Conservation (phyloP, 2,888 invertebrate genomes). For the Apodemia hepburni region DNA sequence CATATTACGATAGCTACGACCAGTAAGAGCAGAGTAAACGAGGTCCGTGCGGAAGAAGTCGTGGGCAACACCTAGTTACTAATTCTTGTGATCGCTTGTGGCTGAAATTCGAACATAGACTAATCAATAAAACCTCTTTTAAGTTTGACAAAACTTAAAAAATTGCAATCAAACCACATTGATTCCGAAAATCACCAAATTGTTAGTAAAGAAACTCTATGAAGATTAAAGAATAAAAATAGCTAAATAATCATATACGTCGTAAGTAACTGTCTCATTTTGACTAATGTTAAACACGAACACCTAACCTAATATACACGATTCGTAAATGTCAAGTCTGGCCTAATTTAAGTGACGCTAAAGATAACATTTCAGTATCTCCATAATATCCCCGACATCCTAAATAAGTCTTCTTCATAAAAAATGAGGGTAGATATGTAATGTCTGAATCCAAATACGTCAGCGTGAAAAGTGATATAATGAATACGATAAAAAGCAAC, state of each 20-base stretch:
- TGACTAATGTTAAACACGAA: not conserved
- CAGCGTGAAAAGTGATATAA: slow-evolving; percentile 47
- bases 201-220: no score
- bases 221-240: no score
- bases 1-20: no score
- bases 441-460: slow-evolving; percentile 11
- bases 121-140: no score
- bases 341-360: not conserved
- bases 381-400: not conserved
- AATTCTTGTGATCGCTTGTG: no score
- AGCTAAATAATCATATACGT: not conserved
- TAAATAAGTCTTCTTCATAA: slow-evolving; percentile 5
- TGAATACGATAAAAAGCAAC: slow-evolving; percentile 43
- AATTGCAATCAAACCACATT: no score
- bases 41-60: no score
- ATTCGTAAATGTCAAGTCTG: not conserved
- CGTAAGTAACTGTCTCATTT: not conserved
- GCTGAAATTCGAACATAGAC: no score
- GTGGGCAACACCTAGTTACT: no score
- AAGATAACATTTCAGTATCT: slow-evolving; percentile 6
- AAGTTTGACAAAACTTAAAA: no score
- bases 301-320: not conserved
- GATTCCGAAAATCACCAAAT: no score
- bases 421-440: slow-evolving; percentile 6
- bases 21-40: no score